Evolutionary conservation across 2,797 vertebrate genomes (phyloP).

Genomic region (Chloroceryle amazona): DNA sequence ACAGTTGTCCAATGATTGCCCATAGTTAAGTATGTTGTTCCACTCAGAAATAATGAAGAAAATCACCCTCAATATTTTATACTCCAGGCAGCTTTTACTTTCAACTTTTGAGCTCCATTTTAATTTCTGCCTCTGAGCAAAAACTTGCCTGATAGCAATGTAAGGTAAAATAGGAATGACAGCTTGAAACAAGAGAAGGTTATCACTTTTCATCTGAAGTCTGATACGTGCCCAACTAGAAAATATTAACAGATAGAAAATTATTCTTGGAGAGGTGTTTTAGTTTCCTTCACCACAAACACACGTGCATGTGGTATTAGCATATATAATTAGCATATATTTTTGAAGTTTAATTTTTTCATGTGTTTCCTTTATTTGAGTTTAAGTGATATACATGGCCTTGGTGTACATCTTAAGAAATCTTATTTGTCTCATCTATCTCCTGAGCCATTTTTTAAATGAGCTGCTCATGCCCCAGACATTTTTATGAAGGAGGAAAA

Average conservation of each 20-base stretch:
- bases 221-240: not conserved
- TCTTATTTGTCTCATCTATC: not conserved
- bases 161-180: not conserved
- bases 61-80: not conserved
- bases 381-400: not conserved
- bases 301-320: fast-evolving
- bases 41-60: not conserved
- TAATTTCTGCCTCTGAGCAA: not conserved
- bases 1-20: not conserved
- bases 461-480: not conserved
- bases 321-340: not conserved
- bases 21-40: not conserved
- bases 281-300: not conserved
- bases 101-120: conserved; percentile 4
- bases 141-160: not conserved
- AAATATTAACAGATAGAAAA: not conserved
- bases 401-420: not conserved
- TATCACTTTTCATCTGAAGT: not conserved
- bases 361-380: not conserved
- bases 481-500: not conserved
- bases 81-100: not conserved
- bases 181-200: not conserved
- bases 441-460: not conserved
- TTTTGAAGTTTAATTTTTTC: not conserved
- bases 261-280: not conserved